Percentiles rank a stretch among this genome's conserved stretches.
These are phyloP conservation scores for Platysternon megacephalum DNA, from an alignment of 2,113 vertebrate species.

Conservation along the genomic window DNA sequence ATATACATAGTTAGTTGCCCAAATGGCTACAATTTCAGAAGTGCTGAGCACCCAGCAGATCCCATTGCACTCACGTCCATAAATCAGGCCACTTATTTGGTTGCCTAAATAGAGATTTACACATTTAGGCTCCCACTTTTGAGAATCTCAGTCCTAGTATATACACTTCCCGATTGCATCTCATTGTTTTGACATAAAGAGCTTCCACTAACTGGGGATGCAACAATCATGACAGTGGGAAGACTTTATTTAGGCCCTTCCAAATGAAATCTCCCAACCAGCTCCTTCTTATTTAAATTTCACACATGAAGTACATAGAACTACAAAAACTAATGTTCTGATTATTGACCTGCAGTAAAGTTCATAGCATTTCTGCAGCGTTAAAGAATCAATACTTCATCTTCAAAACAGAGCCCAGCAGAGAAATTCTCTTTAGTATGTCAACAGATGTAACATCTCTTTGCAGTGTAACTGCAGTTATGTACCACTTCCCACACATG, in stretches of 20 bases:
- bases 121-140: background rate
- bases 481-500: background rate
- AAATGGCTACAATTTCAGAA: background rate
- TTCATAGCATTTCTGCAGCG: background rate
- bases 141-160: background rate
- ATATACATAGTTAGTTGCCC: background rate
- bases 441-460: background rate
- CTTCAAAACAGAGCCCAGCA: background rate
- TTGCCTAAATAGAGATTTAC: background rate
- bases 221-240: background rate
- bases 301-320: fast-evolving
- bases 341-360: background rate
- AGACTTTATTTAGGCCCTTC: background rate
- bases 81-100: no score
- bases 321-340: background rate
- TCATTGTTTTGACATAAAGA: fast-evolving
- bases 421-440: background rate
- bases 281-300: background rate
- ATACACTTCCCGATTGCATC: background rate
- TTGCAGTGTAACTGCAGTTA: background rate
- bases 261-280: background rate
- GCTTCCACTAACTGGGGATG: background rate
- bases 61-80: no score
- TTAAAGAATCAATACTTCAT: background rate
- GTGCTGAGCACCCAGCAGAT: background rate